phyloP scores from a whole-genome alignment of 2,888 invertebrate genomes.

The Lasioglossum oenotherae region DNA sequence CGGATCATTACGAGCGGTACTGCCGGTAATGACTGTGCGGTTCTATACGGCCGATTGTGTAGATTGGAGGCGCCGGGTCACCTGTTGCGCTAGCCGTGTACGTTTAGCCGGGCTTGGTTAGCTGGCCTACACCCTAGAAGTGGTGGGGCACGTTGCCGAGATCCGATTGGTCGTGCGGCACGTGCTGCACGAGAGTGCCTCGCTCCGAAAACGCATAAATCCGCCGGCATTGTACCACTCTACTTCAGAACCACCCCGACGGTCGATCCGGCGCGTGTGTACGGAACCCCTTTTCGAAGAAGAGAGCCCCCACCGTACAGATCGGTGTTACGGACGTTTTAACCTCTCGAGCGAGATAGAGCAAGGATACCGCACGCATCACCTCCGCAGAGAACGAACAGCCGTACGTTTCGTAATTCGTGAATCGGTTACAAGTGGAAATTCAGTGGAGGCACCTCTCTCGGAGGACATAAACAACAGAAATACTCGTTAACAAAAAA shows the following conservation, averaged over 20 bases:
- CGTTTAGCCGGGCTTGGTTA: constrained; percentile 62
- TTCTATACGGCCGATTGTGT: constrained; percentile 56
- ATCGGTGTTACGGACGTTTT: neutral
- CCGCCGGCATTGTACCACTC: constrained; percentile 65
- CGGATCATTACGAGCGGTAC: constrained; percentile 8
- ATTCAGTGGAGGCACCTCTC: constrained; percentile 46
- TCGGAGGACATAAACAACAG: neutral
- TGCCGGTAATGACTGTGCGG: constrained; percentile 58
- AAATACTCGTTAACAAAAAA: neutral
- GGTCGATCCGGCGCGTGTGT: constrained; percentile 57
- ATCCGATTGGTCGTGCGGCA: constrained; percentile 80
- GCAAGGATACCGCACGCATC: neutral
- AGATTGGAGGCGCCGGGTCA: constrained; percentile 73
- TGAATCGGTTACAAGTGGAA: constrained; percentile 46
- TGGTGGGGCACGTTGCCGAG: constrained; percentile 68
- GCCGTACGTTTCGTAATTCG: neutral
- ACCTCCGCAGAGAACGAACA: neutral
- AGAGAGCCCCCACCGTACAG: neutral
- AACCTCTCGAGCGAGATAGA: neutral
- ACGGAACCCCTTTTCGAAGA: constrained; percentile 16
- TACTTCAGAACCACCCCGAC: constrained; percentile 79
- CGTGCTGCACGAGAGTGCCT: constrained; percentile 82
- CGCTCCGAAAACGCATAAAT: constrained; percentile 82
- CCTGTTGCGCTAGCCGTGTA: constrained; percentile 80
- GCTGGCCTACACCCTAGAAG: constrained; percentile 11